phyloP scores from a whole-genome alignment of 2,113 vertebrate genomes.

The Hydropotes inermis region DNA sequence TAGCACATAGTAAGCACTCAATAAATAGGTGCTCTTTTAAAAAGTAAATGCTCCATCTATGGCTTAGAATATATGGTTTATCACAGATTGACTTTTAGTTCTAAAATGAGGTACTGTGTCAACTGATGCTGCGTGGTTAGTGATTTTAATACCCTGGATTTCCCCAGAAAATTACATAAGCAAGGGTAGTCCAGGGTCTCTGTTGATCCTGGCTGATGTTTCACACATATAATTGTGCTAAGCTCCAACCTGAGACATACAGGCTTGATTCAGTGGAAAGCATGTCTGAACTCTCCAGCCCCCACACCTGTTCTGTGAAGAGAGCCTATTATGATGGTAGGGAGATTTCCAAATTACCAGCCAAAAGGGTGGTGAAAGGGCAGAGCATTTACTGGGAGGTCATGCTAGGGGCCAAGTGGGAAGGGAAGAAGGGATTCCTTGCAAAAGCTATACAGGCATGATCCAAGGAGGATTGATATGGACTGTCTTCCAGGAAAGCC shows the following conservation, averaged over 20 bases:
- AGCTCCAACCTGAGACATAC: neutral
- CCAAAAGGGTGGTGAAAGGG: rapidly evolving
- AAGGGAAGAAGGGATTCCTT: neutral
- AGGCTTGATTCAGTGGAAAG: neutral
- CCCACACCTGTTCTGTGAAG: neutral
- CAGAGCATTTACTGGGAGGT: neutral
- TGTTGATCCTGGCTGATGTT: constrained; percentile 48
- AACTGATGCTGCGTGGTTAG: neutral
- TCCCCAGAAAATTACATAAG: constrained; percentile 41
- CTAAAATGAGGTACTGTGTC: neutral
- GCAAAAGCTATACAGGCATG: neutral
- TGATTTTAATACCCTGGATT: constrained; percentile 54
- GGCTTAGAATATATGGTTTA: constrained; percentile 2
- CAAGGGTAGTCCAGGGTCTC: neutral
- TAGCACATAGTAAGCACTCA: neutral
- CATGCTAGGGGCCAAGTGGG: neutral
- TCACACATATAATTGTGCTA: neutral
- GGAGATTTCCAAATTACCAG: neutral
- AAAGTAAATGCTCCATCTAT: neutral
- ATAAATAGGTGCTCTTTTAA: neutral
- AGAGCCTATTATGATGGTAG: neutral
- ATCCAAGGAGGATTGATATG: neutral
- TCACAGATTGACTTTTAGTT: neutral
- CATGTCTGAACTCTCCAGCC: neutral
- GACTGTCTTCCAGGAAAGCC: neutral